phyloP scores from a whole-genome alignment of 2,888 invertebrate species.

The Pilophorus perplexus region DNA sequence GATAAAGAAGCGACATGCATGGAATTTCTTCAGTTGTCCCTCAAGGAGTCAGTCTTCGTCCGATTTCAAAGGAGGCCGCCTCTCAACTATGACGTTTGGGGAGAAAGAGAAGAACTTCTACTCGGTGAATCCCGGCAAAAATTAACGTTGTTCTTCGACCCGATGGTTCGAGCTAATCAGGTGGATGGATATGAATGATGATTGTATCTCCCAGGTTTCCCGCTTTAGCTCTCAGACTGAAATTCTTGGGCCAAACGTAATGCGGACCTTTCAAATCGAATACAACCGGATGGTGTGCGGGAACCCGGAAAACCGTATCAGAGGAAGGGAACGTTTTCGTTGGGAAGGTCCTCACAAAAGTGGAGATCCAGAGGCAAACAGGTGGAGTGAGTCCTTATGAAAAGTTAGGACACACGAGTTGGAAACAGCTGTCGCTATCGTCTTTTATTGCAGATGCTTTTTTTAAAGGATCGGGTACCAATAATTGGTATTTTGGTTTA shows the following conservation, averaged over 20 bases:
- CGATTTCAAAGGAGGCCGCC: conserved; percentile 24
- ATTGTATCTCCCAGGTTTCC: not conserved
- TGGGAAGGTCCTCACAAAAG: too few relatives aligned
- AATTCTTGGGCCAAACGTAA: not conserved
- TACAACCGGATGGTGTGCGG: too few relatives aligned
- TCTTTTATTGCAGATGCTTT: too few relatives aligned
- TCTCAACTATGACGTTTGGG: conserved; percentile 25
- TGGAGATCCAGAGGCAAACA: too few relatives aligned
- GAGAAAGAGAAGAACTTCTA: conserved; percentile 20
- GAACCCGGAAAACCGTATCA: too few relatives aligned
- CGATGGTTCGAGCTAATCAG: conserved; percentile 30
- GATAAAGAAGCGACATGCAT: conserved; percentile 18
- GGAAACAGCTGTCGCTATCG: too few relatives aligned
- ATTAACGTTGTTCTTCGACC: conserved; percentile 26
- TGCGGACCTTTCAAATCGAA: too few relatives aligned
- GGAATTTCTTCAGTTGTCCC: conserved; percentile 18
- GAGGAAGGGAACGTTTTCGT: too few relatives aligned
- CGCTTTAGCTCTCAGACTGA: not conserved
- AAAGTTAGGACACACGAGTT: too few relatives aligned
- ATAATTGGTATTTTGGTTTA: too few relatives aligned
- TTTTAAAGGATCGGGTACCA: too few relatives aligned
- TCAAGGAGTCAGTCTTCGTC: conserved; percentile 10
- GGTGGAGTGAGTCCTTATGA: too few relatives aligned
- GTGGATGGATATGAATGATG: conserved; percentile 2
- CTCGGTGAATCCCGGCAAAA: conserved; percentile 25